Evolutionary conservation across 1,140 invertebrate species (phyloP), one percentile per base, ranked within the genome.

Genomic region (Papilio xuthus): DNA sequence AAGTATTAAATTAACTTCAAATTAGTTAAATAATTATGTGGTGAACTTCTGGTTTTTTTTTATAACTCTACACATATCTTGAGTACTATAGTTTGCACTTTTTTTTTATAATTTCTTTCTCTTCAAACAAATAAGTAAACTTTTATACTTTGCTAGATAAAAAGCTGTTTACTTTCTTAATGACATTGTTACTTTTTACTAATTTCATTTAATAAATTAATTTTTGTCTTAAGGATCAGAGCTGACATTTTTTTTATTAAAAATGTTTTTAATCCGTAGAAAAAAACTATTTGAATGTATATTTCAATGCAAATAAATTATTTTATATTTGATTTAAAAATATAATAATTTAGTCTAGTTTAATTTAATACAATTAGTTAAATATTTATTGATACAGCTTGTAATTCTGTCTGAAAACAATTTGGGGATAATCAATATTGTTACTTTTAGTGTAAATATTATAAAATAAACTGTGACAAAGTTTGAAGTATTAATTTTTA

Each of bases 251-350:
- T 44, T 44, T 23, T 56, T 53, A 20, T 10, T 26, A 60, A 60
- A 53, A 53, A n/a, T 60, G 56, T 23, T 26, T 60, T 10, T 56
- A 20, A 23, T 60, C 10, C 32, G 3, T 26, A 26, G 26, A 26
- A 26, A 13, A 23, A 26, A 60, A 9, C 10, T 60, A 26, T 20
- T 60, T 26, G 10, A 3, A 60, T 26, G 20, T 60, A 15, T 60
- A 60, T 60, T 60, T 60, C n/a, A 60, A 60, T 60, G 56, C 56
- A 60, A 26, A 26, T 60, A 20, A 56, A 56, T 56, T 60, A 60
- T 13, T 60, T 60, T 56, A 26, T 23, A 7, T 20, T 20, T 23
- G 4, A 23, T 23, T 56, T 56, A 56, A 26, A 60, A 26, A 26
- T 1, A 53, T 53, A 6, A 18, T 20, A 9, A 53, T 53, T 20